Base-by-base conservation (phyloP, 2,888 invertebrate species). In the Cryptocephalus moraei region DNA sequence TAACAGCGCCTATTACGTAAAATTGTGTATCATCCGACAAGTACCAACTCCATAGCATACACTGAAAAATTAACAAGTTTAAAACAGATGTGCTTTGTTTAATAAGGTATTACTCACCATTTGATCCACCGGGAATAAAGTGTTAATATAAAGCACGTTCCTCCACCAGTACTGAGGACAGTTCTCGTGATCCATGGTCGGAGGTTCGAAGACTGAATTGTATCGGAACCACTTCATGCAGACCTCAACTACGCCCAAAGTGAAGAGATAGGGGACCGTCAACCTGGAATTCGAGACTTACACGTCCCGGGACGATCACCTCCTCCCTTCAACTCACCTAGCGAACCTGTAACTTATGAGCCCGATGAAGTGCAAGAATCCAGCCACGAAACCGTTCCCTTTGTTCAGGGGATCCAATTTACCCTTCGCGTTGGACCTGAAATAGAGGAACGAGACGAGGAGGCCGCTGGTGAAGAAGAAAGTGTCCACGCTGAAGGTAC, bases 1-100 rank as follows among this genome's bases (percentile, higher is more conserved):
- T 80, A 6, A 90, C 77, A 1, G 86, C 86, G 51, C 89, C 88
- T 52, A 91, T 77, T 1, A 87, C 80, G 65, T 90, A 91, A 70
- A 91, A 90, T 63, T 90, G 90, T 0, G 89, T 88, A 64, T 91
- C 90, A 60, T 90, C 88, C 1, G 90, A 86, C 41, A 91, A 72
- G 63, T 91, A 90, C 90, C 90, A 91, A 73, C 89, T 90, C 90
- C 90, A 91, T 33, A 90, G 67, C 90, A 91, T 90, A 66, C 90
- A 91, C 89, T 90, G 73, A 40, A 73, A 73, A 50, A 49, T 50
- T 42, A 53, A 39, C 9, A 45, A 33, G 22, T 44, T 39, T 22
- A 43, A 8, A n/a, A n/a, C n/a, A 46, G n/a, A 1, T n/a, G 38
- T 8, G 43, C 34, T 9, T 36, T 36, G 6, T 4, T 4, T 36